These are phyloP conservation scores for Shinisaurus crocodilurus DNA, from an alignment of 2,113 vertebrate genomes.

Conservation along the genomic window DNA sequence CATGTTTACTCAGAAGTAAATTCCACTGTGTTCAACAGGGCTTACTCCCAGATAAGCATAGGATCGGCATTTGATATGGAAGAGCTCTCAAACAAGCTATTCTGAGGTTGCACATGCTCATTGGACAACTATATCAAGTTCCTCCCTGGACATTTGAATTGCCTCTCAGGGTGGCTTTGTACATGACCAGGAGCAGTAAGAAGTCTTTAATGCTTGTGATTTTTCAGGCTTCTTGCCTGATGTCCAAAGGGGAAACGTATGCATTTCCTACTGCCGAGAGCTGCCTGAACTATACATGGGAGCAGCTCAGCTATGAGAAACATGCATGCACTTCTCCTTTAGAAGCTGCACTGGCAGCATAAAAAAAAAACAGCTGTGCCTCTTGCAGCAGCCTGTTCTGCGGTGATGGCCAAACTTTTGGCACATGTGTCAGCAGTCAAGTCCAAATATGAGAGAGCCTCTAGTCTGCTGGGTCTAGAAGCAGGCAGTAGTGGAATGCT, in stretches of 20 bases:
- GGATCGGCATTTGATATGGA: not conserved
- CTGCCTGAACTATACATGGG: not conserved
- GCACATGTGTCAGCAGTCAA: not conserved
- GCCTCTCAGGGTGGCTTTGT: not conserved
- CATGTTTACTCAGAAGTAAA: no score
- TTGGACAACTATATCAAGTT: not conserved
- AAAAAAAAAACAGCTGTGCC: not conserved
- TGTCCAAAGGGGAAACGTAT: not conserved
- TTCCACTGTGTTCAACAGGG: no score
- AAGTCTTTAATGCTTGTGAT: not conserved
- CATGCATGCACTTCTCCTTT: not conserved
- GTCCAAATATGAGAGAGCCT: not conserved
- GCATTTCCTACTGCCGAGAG: not conserved
- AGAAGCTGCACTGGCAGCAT: not conserved
- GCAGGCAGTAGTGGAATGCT: not conserved
- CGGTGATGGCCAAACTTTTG: not conserved
- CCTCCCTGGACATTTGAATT: not conserved
- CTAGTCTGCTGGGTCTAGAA: not conserved
- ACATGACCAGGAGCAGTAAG: not conserved
- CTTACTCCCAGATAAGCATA: no score
- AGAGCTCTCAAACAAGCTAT: not conserved
- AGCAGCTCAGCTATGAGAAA: not conserved
- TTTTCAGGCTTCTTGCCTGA: not conserved
- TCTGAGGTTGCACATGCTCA: not conserved
- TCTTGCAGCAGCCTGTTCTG: not conserved